Conservation (phyloP, 2,797 vertebrate species). For the Prionace glauca region DNA sequence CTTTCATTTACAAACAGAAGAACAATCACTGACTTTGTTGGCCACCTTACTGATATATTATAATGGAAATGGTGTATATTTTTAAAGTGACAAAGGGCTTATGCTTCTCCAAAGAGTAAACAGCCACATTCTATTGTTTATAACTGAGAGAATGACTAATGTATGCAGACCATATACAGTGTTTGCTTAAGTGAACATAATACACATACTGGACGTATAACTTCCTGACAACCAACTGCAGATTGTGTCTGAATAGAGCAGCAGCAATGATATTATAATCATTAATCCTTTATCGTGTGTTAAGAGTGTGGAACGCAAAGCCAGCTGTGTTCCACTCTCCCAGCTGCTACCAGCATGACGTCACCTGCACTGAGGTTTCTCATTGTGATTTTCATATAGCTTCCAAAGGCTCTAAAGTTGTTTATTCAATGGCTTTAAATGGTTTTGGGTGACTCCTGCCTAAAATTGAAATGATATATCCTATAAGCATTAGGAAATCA, state of each 20-base stretch:
- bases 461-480: background rate
- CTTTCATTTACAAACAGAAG: background rate
- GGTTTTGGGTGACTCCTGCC: background rate
- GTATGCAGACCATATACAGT: background rate
- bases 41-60: background rate
- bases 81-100: background rate
- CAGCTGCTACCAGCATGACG: background rate
- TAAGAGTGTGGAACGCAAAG: background rate
- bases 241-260: slow-evolving; percentile 6
- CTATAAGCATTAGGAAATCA: background rate
- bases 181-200: too few relatives aligned
- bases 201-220: background rate
- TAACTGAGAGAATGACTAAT: background rate
- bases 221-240: background rate
- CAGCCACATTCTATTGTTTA: background rate
- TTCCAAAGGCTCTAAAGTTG: background rate
- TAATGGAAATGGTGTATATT: background rate
- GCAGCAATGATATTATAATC: background rate
- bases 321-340: background rate
- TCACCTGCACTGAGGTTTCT: background rate
- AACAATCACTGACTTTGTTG: background rate
- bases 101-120: background rate
- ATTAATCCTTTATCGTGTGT: background rate
- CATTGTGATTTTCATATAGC: background rate
- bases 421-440: background rate